phyloP scores from a whole-genome alignment of 2,888 invertebrate genomes.

The Muschampia plurimacula region DNA sequence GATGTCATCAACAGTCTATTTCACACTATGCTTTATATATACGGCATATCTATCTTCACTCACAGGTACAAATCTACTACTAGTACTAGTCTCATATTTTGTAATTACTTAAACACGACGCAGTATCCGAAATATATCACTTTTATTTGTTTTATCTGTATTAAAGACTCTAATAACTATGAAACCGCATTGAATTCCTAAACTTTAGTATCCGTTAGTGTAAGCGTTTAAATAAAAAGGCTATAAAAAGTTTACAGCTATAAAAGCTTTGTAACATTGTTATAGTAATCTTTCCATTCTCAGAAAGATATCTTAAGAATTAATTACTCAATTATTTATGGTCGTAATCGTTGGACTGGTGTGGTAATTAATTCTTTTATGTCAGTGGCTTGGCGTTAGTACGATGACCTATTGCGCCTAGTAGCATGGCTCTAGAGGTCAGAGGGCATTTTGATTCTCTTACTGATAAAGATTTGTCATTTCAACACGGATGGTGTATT shows the following conservation, averaged over 20 bases:
- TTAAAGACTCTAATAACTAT: background rate
- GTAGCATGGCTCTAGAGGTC: slow-evolving; percentile 11
- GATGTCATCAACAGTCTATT: too few relatives aligned
- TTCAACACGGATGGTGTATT: slow-evolving; percentile 2
- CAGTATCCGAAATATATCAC: too few relatives aligned
- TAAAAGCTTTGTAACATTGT: slow-evolving; percentile 36
- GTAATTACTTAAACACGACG: too few relatives aligned
- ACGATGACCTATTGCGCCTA: background rate
- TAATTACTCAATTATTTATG: slow-evolving; percentile 39
- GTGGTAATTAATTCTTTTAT: slow-evolving; percentile 35
- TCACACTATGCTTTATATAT: too few relatives aligned
- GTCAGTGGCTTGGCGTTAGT: slow-evolving; percentile 9
- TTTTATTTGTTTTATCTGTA: too few relatives aligned
- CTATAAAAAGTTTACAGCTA: slow-evolving; percentile 29
- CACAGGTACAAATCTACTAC: too few relatives aligned
- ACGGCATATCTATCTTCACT: too few relatives aligned
- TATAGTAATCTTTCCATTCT: slow-evolving; percentile 38
- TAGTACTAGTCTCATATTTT: too few relatives aligned
- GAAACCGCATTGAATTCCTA: background rate
- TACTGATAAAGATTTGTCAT: slow-evolving; percentile 5
- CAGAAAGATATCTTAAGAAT: slow-evolving; percentile 29
- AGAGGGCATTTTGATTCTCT: slow-evolving; percentile 2
- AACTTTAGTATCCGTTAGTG: background rate
- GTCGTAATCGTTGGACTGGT: slow-evolving; percentile 20
- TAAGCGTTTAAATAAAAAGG: slow-evolving; percentile 12